Evolutionary conservation across 2,797 vertebrate species (phyloP).

Genomic region (Anguilla anguilla): DNA sequence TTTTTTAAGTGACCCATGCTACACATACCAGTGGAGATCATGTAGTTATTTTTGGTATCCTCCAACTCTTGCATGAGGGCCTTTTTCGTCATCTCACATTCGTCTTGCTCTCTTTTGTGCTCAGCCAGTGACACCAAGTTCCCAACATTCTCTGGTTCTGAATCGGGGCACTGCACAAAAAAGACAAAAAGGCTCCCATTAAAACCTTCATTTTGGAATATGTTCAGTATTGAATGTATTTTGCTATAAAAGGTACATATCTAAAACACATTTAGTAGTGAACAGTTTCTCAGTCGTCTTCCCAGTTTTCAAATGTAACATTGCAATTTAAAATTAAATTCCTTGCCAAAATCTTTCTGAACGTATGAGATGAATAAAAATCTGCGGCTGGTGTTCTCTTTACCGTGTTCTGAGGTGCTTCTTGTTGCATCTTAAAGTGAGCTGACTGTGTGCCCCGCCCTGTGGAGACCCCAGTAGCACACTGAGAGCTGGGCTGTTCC

Average conservation of each 20-base stretch:
- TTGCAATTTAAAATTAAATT: not conserved
- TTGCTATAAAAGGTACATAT: not conserved
- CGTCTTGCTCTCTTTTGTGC: not conserved
- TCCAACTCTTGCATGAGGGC: not conserved
- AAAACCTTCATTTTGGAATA: not conserved
- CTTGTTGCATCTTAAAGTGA: not conserved
- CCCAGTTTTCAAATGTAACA: not conserved
- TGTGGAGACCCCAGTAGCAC: not conserved
- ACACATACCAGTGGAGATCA: constrained; percentile 12
- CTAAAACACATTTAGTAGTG: not conserved
- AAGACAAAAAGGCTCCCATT: not conserved
- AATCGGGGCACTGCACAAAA: not conserved
- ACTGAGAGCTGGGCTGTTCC: not conserved
- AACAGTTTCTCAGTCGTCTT: not conserved
- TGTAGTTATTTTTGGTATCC: not conserved
- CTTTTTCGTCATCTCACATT: not conserved
- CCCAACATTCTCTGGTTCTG: not conserved
- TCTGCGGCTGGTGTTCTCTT: not conserved
- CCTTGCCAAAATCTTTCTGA: not conserved
- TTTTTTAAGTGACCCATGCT: not conserved
- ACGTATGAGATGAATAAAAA: not conserved
- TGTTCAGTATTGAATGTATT: not conserved
- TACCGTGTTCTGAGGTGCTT: not conserved
- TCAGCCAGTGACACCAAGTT: not conserved
- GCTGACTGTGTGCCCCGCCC: not conserved